Conservation (phyloP, 2,113 vertebrate genomes). For the Pipa parva region DNA sequence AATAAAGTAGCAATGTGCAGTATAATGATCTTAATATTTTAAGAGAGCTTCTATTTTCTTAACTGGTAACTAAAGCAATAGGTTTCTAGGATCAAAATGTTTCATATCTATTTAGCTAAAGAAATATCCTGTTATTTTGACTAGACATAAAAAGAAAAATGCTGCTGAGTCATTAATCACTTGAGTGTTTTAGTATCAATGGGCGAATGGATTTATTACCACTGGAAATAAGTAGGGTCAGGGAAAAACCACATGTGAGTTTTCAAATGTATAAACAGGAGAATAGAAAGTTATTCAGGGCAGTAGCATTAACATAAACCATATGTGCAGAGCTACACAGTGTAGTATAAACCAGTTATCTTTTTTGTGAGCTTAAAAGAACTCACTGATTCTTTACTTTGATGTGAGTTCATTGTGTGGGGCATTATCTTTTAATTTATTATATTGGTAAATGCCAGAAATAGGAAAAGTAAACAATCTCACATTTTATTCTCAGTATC, state of each 20-base stretch:
- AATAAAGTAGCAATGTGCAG: too few relatives aligned
- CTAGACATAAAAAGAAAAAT: constrained; percentile 7
- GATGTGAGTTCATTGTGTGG: constrained; percentile 13
- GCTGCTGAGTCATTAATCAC: not conserved
- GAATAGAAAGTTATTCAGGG: constrained; percentile 29
- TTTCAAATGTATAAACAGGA: constrained; percentile 43
- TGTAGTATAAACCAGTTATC: constrained; percentile 30
- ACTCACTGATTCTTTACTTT: constrained; percentile 8
- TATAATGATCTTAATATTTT: too few relatives aligned
- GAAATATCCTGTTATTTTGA: constrained; percentile 1
- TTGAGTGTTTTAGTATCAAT: constrained; percentile 18
- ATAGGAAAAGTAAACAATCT: constrained; percentile 48
- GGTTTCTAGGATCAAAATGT: not conserved
- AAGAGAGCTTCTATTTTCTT: too few relatives aligned
- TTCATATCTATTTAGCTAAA: not conserved
- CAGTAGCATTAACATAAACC: constrained; percentile 35
- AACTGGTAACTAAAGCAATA: too few relatives aligned
- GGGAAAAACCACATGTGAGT: constrained; percentile 38
- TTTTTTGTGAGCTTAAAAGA: constrained; percentile 30
- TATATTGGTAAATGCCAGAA: constrained; percentile 48
- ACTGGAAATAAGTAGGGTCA: constrained; percentile 31
- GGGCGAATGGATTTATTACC: constrained; percentile 4
- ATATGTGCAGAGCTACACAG: constrained; percentile 24
- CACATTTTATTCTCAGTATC: constrained; percentile 41
- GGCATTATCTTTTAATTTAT: constrained; percentile 42